These are phyloP conservation scores for Parazoanthus atlanticus DNA, from an alignment of 92 coral and sea anemone genomes.

Conservation along the genomic window DNA sequence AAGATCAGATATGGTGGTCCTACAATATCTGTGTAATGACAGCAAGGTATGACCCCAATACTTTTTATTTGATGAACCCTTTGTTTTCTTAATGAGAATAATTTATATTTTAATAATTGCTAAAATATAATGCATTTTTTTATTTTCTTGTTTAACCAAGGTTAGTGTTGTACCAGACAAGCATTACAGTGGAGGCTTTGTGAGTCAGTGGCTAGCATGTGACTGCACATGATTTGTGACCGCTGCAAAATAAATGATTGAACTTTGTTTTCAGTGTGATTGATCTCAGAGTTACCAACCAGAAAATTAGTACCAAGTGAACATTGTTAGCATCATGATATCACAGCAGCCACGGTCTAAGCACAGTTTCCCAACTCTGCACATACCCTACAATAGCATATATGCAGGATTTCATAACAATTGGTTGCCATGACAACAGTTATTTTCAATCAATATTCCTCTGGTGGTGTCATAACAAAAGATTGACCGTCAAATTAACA, in stretches of 20 bases:
- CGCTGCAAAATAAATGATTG: conserved; percentile 21
- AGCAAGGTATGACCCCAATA: too few relatives aligned
- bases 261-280: background rate
- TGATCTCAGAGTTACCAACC: background rate
- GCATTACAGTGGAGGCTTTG: conserved; percentile 14
- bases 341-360: conserved; percentile 1
- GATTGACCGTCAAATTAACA: background rate
- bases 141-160: background rate
- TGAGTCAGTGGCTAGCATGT: conserved; percentile 28
- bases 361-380: conserved; percentile 16
- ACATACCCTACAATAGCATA: background rate
- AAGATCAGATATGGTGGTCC: background rate
- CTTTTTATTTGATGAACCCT: background rate
- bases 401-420: background rate
- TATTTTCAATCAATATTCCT: conserved; percentile 12
- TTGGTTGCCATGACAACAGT: conserved; percentile 14
- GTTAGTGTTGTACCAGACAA: conserved; percentile 16
- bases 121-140: background rate
- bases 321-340: background rate
- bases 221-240: conserved; percentile 17
- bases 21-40: background rate
- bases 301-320: background rate
- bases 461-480: background rate
- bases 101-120: background rate
- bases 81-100: background rate